A percentile compares a stretch with the other conserved stretches of the same genome.
Evolutionary conservation across 2,797 vertebrate genomes (phyloP).

Genomic region (Eulemur mongoz): DNA sequence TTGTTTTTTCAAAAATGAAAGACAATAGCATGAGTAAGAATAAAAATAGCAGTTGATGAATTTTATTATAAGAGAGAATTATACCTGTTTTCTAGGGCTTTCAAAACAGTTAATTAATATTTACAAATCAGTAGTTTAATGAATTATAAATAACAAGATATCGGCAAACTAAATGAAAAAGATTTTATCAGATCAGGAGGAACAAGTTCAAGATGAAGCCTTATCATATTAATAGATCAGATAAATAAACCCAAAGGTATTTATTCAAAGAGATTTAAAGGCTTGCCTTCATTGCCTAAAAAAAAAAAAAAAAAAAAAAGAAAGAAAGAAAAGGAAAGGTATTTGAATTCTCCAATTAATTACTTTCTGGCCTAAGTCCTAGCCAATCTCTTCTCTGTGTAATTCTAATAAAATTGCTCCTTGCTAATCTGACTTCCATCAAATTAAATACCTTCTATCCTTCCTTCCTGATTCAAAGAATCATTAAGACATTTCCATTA

Average conservation of each 20-base stretch:
- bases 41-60: not conserved
- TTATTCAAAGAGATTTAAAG: not conserved
- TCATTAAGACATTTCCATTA: not conserved
- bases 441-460: not conserved
- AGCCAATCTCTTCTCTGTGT: not conserved
- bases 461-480: not conserved
- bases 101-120: constrained; percentile 54
- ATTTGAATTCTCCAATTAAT: constrained; percentile 1
- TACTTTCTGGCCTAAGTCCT: not conserved
- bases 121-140: constrained; percentile 72
- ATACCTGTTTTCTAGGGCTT: constrained; percentile 12
- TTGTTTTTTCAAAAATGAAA: not conserved
- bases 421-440: not conserved
- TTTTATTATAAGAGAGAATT: constrained; percentile 53
- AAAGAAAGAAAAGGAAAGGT: not conserved
- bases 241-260: constrained; percentile 21
- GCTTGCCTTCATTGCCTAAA: not conserved
- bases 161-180: constrained; percentile 51
- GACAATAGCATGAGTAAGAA: not conserved
- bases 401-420: not conserved
- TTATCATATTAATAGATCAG: not conserved
- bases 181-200: constrained; percentile 16
- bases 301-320: not conserved
- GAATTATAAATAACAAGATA: constrained; percentile 73
- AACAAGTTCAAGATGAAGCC: constrained; percentile 52